Percentiles rank a stretch among this genome's conserved stretches.
Conservation (phyloP, 1,140 invertebrate species). For the Aphelinus certus region DNA sequence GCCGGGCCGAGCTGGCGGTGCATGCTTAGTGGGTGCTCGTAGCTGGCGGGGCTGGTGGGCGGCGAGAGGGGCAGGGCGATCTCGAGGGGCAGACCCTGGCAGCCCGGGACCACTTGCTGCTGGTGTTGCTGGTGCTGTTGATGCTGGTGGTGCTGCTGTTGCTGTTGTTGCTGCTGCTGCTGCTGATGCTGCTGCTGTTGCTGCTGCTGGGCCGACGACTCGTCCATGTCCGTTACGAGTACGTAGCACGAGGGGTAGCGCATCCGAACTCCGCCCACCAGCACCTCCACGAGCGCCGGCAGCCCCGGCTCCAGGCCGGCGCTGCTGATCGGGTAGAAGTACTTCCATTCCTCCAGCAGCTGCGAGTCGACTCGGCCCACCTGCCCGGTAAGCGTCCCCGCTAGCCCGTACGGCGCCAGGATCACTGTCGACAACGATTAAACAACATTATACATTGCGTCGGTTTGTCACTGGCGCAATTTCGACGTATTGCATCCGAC, state of each 20-base stretch:
- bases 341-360: constrained; percentile 91
- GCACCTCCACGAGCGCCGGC: constrained; percentile 73
- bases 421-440: constrained; percentile 71
- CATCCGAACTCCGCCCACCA: constrained; percentile 89
- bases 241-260: constrained; percentile 94
- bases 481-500: no score
- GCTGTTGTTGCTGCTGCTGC: background rate
- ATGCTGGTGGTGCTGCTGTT: constrained; percentile 5
- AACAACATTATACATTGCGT: no score
- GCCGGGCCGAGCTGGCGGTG: constrained; percentile 67
- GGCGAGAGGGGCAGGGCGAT: constrained; percentile 59
- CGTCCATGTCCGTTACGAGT: constrained; percentile 89
- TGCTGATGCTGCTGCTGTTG: background rate
- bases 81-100: background rate
- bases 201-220: constrained; percentile 47
- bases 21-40: constrained; percentile 66
- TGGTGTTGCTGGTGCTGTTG: background rate
- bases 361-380: constrained; percentile 80
- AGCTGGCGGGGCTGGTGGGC: constrained; percentile 65
- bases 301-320: constrained; percentile 68
- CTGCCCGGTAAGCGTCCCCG: constrained; percentile 89
- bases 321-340: constrained; percentile 87
- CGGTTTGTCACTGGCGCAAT: no score
- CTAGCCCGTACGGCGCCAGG: constrained; percentile 91
- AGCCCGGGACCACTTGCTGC: background rate